These are phyloP conservation scores for Astur gentilis DNA, from an alignment of 2,113 vertebrate species.

Conservation along the genomic window DNA sequence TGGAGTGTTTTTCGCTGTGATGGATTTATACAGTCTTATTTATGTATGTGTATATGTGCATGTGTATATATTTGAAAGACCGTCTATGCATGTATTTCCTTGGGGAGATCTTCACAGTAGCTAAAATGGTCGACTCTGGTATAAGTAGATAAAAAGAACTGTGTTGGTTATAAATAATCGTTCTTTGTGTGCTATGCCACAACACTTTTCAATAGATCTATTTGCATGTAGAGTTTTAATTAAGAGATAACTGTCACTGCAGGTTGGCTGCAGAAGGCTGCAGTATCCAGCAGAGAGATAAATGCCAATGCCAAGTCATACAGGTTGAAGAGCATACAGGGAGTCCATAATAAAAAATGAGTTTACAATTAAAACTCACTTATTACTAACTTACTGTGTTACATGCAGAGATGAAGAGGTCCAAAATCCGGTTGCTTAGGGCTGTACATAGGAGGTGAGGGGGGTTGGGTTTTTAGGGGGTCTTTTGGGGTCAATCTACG, in stretches of 20 bases:
- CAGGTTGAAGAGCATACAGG: conserved; percentile 68
- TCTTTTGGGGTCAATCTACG: background rate
- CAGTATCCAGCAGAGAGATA: conserved; percentile 74
- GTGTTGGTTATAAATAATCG: conserved; percentile 49
- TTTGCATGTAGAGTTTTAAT: conserved; percentile 80
- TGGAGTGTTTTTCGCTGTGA: background rate
- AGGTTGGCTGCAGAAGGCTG: conserved; percentile 75
- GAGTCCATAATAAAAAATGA: conserved; percentile 60
- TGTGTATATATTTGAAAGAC: background rate
- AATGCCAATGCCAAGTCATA: conserved; percentile 67
- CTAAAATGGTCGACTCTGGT: background rate
- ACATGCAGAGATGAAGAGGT: background rate
- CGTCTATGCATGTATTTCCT: conserved; percentile 9
- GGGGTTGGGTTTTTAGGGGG: accelerated
- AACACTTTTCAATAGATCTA: conserved; percentile 44
- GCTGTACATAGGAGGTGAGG: background rate
- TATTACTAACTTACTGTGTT: conserved; percentile 16
- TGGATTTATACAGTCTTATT: background rate
- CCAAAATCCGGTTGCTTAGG: background rate
- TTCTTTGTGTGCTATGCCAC: conserved; percentile 40
- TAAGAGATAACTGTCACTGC: conserved; percentile 81
- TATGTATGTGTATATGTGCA: background rate
- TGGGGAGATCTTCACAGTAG: conserved; percentile 20
- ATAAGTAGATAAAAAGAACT: conserved; percentile 52
- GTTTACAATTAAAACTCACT: conserved; percentile 65